Evolutionary conservation across 2,797 vertebrate species (phyloP), one percentile per base, ranked within the genome.

Genomic region (Siniperca obscura): DNA sequence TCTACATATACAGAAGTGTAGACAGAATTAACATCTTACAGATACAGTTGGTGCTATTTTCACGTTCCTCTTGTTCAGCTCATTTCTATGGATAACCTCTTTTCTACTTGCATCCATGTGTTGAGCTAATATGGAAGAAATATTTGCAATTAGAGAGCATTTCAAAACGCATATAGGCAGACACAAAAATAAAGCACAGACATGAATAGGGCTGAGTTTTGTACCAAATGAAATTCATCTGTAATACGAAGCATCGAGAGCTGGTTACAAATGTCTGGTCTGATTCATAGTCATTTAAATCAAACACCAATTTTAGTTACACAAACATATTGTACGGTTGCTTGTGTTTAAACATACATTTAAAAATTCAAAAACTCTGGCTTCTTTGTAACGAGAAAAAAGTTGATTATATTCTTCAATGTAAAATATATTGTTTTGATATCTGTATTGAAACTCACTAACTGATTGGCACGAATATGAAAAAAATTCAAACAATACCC

Each of bases 1-100:
- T 69, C 5, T 66, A 21, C 7, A 57, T 10, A 9, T 22, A 25
- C 12, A 42, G 6, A 76, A 9, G 21, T 81, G 61, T 5, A 8
- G 7, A 46, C 2, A 53, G 27, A 61, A 17, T 1, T 5, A 8
- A 78, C 11, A 44, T 61, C 94, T 87, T 95, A 97, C 97, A 82
- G 80, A 79, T 22, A 88, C 87, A 52, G 82, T 36, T 44, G 83
- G 19, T 38, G 93, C 73, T 75, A 96, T 30, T 12, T 89, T 87
- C 62, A 98, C 81, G 13, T 93, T 92, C n/a, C 80, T 93, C 25
- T 65, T 91, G 27, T 38, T 80, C 60, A 98, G 88, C 69, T 95
- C 89, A 0, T 78, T 87, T 90, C 90, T 94, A 44, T 97, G 76
- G 0, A 85, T 34, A 22, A 4, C 2, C 83, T 95, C 94, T 93